These are phyloP conservation scores for Holcopasites calliopsidis DNA, from an alignment of 1,140 invertebrate species.

Conservation along the genomic window DNA sequence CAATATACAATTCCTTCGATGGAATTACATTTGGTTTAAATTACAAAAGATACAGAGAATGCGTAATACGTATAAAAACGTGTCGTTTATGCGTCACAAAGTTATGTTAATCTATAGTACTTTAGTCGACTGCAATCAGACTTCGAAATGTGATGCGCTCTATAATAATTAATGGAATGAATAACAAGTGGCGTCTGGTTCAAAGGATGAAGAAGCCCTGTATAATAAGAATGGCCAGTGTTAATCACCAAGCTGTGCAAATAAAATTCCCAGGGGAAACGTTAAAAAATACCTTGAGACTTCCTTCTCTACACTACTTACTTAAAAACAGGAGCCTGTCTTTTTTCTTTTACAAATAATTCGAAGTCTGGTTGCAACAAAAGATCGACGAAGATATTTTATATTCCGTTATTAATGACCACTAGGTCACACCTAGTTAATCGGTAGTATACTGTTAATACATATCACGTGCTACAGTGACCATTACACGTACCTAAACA, in stretches of 20 bases:
- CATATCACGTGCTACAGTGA: constrained; percentile 53
- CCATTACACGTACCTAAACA: constrained; percentile 59
- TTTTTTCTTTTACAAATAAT: background rate
- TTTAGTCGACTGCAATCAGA: constrained; percentile 48
- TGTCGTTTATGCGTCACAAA: constrained; percentile 55
- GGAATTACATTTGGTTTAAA: constrained; percentile 62
- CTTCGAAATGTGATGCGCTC: constrained; percentile 5
- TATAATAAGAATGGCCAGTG: constrained; percentile 8
- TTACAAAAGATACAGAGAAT: constrained; percentile 64
- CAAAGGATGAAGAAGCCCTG: too few relatives aligned
- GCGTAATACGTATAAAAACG: constrained; percentile 61
- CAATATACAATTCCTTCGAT: constrained; percentile 59
- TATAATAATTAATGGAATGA: constrained; percentile 2
- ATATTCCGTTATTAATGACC: constrained; percentile 35
- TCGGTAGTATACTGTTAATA: constrained; percentile 45
- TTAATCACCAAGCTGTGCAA: too few relatives aligned
- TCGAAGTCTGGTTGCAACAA: constrained; percentile 48
- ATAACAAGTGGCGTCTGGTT: background rate
- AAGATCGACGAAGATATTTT: constrained; percentile 36
- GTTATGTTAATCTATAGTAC: constrained; percentile 48
- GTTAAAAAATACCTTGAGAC: background rate
- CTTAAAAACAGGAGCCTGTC: background rate
- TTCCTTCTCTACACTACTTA: background rate
- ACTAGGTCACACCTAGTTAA: constrained; percentile 52
- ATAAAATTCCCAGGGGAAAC: background rate